These are phyloP conservation scores for Motacilla tschutschensis DNA, from an alignment of 2,113 vertebrate species.

Conservation along the genomic window DNA sequence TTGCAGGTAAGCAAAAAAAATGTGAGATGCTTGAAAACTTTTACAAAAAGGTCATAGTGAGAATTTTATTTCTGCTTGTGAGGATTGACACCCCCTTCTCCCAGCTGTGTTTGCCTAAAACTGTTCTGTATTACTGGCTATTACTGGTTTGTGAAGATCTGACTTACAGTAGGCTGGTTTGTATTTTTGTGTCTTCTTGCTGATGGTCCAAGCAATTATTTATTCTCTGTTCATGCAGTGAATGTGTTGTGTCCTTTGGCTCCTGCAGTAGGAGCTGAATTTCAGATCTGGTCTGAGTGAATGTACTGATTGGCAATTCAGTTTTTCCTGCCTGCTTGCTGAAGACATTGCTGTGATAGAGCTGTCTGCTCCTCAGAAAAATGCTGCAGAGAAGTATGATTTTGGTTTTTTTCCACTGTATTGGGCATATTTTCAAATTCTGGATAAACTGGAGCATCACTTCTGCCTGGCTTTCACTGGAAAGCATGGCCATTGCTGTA, in stretches of 20 bases:
- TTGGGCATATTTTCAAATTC: neutral
- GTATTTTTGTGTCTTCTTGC: neutral
- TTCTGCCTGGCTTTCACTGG: neutral
- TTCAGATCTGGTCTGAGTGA: neutral
- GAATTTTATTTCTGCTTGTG: neutral
- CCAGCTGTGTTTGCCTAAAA: neutral
- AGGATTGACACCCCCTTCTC: accelerated
- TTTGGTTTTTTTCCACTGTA: neutral
- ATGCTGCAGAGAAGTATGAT: neutral
- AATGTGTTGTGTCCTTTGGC: neutral
- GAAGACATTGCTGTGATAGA: neutral
- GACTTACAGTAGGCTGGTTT: neutral
- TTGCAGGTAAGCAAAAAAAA: neutral
- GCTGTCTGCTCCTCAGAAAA: neutral
- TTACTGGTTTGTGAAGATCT: neutral
- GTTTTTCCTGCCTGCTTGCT: neutral
- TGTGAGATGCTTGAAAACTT: neutral
- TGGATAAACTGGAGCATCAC: neutral
- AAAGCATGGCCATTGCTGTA: neutral
- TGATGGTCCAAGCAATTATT: neutral
- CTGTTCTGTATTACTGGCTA: neutral
- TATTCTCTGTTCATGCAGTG: neutral
- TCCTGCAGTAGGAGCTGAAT: neutral
- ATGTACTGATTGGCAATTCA: neutral
- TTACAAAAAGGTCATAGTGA: accelerated